Percentiles rank a stretch among this genome's conserved stretches.
These are phyloP conservation scores for Zapornia atra DNA, from an alignment of 2,113 vertebrate species.

Conservation along the genomic window DNA sequence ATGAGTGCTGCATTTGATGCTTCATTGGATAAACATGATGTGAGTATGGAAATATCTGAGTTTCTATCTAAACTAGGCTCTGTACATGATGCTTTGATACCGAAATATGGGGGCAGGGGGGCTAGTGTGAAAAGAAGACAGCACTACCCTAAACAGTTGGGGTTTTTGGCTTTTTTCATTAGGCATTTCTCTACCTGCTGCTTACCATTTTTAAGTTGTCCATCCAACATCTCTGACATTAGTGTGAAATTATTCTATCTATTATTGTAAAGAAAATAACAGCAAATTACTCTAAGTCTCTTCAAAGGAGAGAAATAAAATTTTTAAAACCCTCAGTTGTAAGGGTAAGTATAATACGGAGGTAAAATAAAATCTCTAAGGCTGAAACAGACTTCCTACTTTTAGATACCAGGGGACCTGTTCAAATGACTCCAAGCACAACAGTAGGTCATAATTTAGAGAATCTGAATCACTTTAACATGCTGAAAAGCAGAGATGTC, in stretches of 20 bases:
- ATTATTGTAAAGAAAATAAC: neutral
- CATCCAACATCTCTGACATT: neutral
- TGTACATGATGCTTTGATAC: neutral
- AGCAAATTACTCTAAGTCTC: neutral
- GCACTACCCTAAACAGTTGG: neutral
- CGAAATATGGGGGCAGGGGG: neutral
- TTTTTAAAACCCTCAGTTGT: neutral
- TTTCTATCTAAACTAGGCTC: neutral
- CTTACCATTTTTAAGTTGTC: neutral
- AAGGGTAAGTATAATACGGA: neutral
- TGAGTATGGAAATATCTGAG: neutral
- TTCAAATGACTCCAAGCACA: constrained; percentile 1
- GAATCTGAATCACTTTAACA: neutral
- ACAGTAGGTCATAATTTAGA: constrained; percentile 7
- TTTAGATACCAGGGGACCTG: neutral
- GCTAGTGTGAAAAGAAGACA: neutral
- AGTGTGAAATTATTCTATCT: neutral
- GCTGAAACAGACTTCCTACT: constrained; percentile 2
- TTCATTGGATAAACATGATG: neutral
- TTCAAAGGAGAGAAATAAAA: neutral
- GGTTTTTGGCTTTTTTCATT: neutral
- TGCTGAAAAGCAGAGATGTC: neutral
- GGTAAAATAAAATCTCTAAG: neutral
- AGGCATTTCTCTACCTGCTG: neutral
- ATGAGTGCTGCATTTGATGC: neutral